phyloP scores from a whole-genome alignment of 2,888 invertebrate genomes.

The Xestia rhomboidea region DNA sequence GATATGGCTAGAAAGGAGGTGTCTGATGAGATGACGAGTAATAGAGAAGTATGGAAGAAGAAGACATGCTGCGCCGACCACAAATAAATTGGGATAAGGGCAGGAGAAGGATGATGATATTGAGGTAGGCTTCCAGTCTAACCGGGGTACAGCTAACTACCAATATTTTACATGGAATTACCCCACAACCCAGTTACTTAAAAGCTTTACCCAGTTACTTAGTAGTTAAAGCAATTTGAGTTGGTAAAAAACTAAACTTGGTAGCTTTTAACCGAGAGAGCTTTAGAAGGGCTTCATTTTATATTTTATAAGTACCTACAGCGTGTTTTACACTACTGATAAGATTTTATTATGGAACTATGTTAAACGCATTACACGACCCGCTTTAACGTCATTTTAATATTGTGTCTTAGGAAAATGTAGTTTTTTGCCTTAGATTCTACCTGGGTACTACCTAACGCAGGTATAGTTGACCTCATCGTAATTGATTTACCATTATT shows the following conservation, averaged over 20 bases:
- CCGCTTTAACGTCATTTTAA: not conserved
- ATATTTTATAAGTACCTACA: not conserved
- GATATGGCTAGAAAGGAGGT: too few relatives aligned
- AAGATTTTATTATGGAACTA: not conserved
- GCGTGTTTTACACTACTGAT: not conserved
- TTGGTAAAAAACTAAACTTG: not conserved
- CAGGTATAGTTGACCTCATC: not conserved
- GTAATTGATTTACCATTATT: too few relatives aligned
- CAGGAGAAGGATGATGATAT: too few relatives aligned
- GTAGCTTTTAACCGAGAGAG: slow-evolving; percentile 2
- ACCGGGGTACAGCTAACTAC: not conserved
- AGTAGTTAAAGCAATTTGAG: not conserved
- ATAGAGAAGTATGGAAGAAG: too few relatives aligned
- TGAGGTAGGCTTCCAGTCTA: not conserved
- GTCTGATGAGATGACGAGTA: too few relatives aligned
- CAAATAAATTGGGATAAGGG: too few relatives aligned
- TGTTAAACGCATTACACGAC: not conserved
- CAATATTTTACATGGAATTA: not conserved
- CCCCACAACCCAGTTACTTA: not conserved
- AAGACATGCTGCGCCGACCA: too few relatives aligned
- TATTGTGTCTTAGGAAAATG: not conserved
- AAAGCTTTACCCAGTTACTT: not conserved
- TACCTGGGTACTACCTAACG: not conserved
- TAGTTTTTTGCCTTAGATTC: not conserved
- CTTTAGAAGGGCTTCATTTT: not conserved